Evolutionary conservation across 1,140 invertebrate genomes (phyloP).

Genomic region (Pissodes strobi): DNA sequence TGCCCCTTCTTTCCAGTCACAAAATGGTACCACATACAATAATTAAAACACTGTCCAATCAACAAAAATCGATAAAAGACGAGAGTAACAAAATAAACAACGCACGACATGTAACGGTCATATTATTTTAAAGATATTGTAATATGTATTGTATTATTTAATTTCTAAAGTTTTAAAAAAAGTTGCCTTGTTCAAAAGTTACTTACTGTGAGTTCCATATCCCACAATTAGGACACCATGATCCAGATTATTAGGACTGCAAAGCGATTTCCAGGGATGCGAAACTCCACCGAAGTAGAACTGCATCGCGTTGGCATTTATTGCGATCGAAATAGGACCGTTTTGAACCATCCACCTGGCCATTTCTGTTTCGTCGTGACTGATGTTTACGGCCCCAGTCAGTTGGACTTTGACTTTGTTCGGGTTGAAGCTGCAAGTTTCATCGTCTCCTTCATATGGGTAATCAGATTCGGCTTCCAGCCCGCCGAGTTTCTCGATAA

Average conservation of each 20-base stretch:
- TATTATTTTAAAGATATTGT: no score
- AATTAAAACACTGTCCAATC: no score
- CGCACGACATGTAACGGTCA: no score
- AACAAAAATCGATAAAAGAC: no score
- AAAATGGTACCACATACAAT: no score
- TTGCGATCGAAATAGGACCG: slow-evolving; percentile 95
- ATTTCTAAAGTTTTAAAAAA: no score
- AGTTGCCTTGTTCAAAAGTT: slow-evolving; percentile 14
- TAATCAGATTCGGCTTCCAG: slow-evolving; percentile 90
- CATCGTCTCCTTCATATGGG: slow-evolving; percentile 84
- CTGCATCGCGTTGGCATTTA: slow-evolving; percentile 98
- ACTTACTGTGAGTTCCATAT: slow-evolving; percentile 78
- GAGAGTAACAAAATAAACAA: no score
- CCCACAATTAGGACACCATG: slow-evolving; percentile 95
- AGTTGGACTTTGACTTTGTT: slow-evolving; percentile 73
- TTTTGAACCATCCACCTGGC: slow-evolving; percentile 88
- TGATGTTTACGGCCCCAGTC: slow-evolving; percentile 83
- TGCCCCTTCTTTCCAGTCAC: no score
- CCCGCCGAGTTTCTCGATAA: slow-evolving; percentile 87
- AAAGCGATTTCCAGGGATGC: slow-evolving; percentile 90
- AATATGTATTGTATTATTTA: no score
- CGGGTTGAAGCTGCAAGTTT: slow-evolving; percentile 80
- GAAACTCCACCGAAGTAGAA: slow-evolving; percentile 97
- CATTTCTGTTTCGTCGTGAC: slow-evolving; percentile 89
- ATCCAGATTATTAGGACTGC: slow-evolving; percentile 78